These are phyloP conservation scores for Nymphicus hollandicus DNA, from an alignment of 2,113 vertebrate genomes.

Conservation along the genomic window DNA sequence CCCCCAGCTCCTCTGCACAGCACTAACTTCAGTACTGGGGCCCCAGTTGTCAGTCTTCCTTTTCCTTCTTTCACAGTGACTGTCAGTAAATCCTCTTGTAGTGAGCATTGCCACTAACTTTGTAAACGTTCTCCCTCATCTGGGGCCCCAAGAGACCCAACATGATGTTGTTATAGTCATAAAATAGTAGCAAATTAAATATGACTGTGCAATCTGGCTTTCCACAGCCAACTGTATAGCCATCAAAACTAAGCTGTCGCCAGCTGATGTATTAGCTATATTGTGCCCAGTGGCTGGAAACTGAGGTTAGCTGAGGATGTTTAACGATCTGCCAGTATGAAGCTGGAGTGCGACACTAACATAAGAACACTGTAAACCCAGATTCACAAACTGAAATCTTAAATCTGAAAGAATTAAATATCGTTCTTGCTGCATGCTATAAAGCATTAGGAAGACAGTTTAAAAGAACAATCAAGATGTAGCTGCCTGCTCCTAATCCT, in stretches of 20 bases:
- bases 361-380: background rate
- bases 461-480: background rate
- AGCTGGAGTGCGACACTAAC: background rate
- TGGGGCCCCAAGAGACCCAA: background rate
- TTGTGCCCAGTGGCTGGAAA: background rate
- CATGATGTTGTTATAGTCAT: background rate
- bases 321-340: accelerated
- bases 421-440: background rate
- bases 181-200: background rate
- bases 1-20: background rate
- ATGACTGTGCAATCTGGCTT: background rate
- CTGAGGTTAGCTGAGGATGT: background rate
- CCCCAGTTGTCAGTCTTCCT: background rate
- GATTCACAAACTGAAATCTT: background rate
- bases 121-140: background rate
- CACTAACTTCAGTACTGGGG: background rate
- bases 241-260: background rate
- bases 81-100: background rate
- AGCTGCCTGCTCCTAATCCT: background rate
- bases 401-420: background rate
- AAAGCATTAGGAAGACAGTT: background rate
- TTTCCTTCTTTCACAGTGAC: background rate
- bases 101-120: background rate
- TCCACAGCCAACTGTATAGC: background rate
- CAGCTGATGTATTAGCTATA: background rate